Evolutionary conservation across 2,797 vertebrate species (phyloP), one percentile per base, ranked within the genome.

Genomic region (Diceros bicornis): DNA sequence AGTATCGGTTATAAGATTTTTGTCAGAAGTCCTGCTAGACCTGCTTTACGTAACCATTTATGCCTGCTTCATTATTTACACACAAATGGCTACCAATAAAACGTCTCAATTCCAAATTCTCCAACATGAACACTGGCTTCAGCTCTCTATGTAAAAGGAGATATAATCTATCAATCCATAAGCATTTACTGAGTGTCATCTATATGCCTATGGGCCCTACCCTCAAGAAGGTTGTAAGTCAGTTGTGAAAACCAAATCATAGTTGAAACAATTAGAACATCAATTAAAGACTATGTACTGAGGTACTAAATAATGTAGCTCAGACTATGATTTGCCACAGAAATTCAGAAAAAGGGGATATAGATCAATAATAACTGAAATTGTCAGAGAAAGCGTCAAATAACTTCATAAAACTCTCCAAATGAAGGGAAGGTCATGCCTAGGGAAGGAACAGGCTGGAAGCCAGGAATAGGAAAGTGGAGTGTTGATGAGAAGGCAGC

Each of bases 1-100:
- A 62, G 18, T 27, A 72, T 18, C 59, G 25, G 17, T 78, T 94
- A 94, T 84, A 89, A 91, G 50, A 89, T 64, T 91, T 81, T 81
- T 75, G 57, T 85, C 72, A 89, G 1, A 68, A 57, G 78, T 93
- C 57, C 25, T 61, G 5, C 41, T 37, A 83, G 34, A 89, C 29
- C 21, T 90, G 72, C 41, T 75, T 84, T 34, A 71, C 74, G 85
- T 93, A 83, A 50, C 84, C 82, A 89, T 21, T 86, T 94, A 29
- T 37, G 71, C 47, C 52, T 59, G 55, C 50, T 14, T 64, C 23
- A 94, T 69, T 92, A 88, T n/a, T 89, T 93, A 75, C 10, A 44
- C 6, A 82, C 69, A 87, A 81, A 61, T 75, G 29, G 52, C 47
- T 89, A 87, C 12, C 17, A 57, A 55, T 41, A 85, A 91, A 88